Base-by-base conservation (phyloP, 2,797 vertebrate species). In the Rhinella marina region DNA sequence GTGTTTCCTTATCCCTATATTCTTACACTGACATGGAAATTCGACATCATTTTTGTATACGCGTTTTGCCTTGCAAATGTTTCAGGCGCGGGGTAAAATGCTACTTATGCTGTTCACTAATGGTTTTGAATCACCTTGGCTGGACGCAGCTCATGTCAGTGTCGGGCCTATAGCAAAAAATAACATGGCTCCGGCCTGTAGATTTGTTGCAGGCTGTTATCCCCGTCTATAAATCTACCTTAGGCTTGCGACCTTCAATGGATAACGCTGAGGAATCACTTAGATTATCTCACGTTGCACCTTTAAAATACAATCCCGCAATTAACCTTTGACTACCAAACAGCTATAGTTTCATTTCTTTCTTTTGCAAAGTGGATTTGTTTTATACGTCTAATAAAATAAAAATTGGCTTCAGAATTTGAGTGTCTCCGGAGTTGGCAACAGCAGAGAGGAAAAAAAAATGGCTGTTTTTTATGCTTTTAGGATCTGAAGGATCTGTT, bases 61-160 rank as follows among this genome's bases (percentile, higher is more conserved):
- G 56, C 16, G 16, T 52, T 89, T 89, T 89, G 88, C 88, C 86
- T 77, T 68, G 88, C 88, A 89, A 89, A 89, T 27, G 19, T 29
- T 75, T 76, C 83, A 57, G 76, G 21, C 17, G 21, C 25, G 21
- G 79, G 17, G 41, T 77, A 57, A 78, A 86, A 86, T 86, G 70
- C 70, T 82, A 86, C 88, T 41, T 86, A 66, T 48, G 21, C 29
- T 17, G 19, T 81, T 85, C 75, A 19, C 78, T 79, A 81, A 81
- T 75, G 83, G 78, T 81, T 81, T 81, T 17, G 29, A 85, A 85
- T 85, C 70, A 66, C 57, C 56, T 73, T 27, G 56, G 64, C 64
- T 82, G 48, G 19, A 66, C 57, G 48, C 56, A 52, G 56, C 78
- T 27, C 50, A 64, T 64, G 79, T 62, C 54, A 16, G 32, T 64